A percentile compares a stretch with the other conserved stretches of the same genome.
phyloP scores from a whole-genome alignment of 2,113 vertebrate genomes.

The Furnarius figulus region DNA sequence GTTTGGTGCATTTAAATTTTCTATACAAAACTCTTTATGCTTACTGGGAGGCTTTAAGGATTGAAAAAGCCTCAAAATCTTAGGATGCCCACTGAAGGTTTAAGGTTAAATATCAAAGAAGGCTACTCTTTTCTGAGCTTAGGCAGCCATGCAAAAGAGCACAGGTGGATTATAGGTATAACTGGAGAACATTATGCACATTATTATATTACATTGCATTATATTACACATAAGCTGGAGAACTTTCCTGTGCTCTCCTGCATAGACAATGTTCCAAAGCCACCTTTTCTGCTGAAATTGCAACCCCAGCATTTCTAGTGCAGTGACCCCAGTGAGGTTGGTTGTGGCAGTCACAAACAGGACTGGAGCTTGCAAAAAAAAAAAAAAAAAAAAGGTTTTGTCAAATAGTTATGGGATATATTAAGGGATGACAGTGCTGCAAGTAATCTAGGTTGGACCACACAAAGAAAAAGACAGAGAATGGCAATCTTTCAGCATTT shows the following conservation, averaged over 20 bases:
- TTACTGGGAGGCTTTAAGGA: neutral
- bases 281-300: neutral
- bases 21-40: neutral
- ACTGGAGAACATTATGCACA: neutral
- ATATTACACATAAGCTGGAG: neutral
- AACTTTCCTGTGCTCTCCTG: neutral
- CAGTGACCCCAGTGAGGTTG: rapidly evolving
- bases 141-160: neutral
- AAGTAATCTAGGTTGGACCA: neutral
- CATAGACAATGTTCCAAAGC: neutral
- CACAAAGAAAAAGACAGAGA: neutral
- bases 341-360: neutral
- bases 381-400: rapidly evolving
- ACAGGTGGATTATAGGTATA: neutral
- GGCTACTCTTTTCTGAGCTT: neutral
- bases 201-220: neutral
- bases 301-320: neutral
- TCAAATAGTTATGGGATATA: neutral
- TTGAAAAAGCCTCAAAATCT: neutral
- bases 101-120: neutral
- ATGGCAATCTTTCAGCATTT: neutral
- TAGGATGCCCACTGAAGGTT: neutral
- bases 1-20: neutral
- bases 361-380: neutral
- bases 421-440: neutral